Conservation (phyloP, 2,797 vertebrate species). For the Sebastes alutus region DNA sequence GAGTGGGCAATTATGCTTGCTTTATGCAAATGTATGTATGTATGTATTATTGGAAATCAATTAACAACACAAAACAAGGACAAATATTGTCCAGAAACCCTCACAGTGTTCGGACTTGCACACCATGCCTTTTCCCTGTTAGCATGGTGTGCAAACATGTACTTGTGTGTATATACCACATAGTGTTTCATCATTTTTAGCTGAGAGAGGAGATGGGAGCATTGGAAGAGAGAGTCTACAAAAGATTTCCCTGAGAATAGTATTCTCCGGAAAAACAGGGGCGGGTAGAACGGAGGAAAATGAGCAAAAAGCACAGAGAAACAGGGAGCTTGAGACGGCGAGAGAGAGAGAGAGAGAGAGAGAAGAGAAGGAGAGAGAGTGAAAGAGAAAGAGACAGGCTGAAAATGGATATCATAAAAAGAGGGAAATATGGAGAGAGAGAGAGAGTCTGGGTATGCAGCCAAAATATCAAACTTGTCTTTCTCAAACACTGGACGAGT, state of each 20-base stretch:
- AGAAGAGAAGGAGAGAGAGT: not conserved
- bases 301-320: not conserved
- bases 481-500: conserved; percentile 1
- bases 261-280: not conserved
- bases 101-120: no score
- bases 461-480: conserved; percentile 23
- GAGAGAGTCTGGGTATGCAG: not conserved
- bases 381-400: not conserved
- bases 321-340: not conserved
- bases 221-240: not conserved
- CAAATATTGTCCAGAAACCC: no score
- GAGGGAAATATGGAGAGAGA: not conserved
- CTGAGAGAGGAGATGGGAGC: not conserved
- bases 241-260: not conserved
- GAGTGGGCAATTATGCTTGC: not conserved
- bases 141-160: not conserved
- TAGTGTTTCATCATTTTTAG: not conserved
- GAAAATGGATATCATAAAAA: conserved; percentile 28
- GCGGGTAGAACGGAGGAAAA: not conserved
- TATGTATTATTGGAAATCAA: no score
- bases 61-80: no score
- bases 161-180: not conserved
- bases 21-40: not conserved
- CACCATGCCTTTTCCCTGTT: not conserved
- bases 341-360: not conserved